Conservation (phyloP, 2,797 vertebrate species). For the Prunella strophiata region DNA sequence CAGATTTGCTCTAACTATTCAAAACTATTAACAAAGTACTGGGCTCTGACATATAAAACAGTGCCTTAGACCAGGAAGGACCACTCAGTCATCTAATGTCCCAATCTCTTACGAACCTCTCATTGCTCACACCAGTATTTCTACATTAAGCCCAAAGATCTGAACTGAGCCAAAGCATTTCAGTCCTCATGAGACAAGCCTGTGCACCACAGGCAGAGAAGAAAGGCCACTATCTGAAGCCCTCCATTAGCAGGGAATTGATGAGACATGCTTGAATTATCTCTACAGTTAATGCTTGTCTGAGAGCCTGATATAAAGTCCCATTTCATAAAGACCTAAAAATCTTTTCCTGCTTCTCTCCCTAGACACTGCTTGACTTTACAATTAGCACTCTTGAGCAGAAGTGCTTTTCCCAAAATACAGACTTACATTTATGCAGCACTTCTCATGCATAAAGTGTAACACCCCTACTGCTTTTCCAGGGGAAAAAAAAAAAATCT, state of each 20-base stretch:
- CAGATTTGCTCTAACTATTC: background rate
- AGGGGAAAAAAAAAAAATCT: background rate
- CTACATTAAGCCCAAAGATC: background rate
- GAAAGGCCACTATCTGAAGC: background rate
- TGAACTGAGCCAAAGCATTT: background rate
- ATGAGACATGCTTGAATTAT: background rate
- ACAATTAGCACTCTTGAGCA: background rate
- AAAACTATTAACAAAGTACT: background rate
- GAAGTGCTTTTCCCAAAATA: constrained; percentile 11
- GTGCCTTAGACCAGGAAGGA: background rate
- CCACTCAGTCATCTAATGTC: background rate
- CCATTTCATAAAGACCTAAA: background rate
- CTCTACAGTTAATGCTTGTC: background rate
- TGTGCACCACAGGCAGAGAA: background rate
- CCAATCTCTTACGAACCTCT: background rate
- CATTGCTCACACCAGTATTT: background rate
- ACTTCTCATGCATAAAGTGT: background rate
- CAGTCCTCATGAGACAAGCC: background rate
- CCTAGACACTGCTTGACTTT: background rate
- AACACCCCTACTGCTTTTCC: background rate
- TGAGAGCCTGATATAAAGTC: background rate
- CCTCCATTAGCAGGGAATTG: background rate
- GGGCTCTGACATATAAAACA: background rate
- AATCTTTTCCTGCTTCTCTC: background rate
- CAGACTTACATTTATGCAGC: background rate